phyloP scores from a whole-genome alignment of 2,888 invertebrate genomes.

The Thumatha senex region DNA sequence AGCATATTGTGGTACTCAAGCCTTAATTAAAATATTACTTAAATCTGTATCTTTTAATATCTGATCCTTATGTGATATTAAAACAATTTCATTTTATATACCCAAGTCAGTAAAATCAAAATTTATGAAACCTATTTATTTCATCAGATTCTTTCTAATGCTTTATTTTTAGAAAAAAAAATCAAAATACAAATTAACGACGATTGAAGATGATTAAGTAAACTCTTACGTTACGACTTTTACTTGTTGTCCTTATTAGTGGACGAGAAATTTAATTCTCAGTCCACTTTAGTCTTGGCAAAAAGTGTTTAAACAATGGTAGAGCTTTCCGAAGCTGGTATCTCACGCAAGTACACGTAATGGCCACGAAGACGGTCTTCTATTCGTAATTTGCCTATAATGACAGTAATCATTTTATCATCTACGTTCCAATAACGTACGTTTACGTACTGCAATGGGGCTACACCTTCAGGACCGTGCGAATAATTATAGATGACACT shows the following conservation, averaged over 20 bases:
- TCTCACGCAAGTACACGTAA: conserved; percentile 64
- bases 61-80: too few species aligned
- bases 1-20: neutral
- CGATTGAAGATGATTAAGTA: conserved; percentile 2
- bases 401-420: conserved; percentile 80
- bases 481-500: conserved; percentile 58
- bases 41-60: too few species aligned
- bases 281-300: conserved; percentile 23
- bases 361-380: conserved; percentile 50
- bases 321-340: conserved; percentile 40
- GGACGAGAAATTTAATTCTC: conserved; percentile 17
- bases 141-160: neutral
- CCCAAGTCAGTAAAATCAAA: too few species aligned
- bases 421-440: conserved; percentile 70
- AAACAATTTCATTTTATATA: neutral
- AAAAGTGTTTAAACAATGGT: conserved; percentile 41
- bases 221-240: conserved; percentile 34
- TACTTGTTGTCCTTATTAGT: conserved; percentile 26
- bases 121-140: too few species aligned
- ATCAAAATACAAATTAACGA: too few species aligned
- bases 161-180: too few species aligned
- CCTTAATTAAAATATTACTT: neutral
- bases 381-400: conserved; percentile 69
- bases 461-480: conserved; percentile 53
- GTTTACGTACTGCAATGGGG: conserved; percentile 51